Conservation (phyloP, 1,140 invertebrate genomes). For the Hylaeus volcanicus region DNA sequence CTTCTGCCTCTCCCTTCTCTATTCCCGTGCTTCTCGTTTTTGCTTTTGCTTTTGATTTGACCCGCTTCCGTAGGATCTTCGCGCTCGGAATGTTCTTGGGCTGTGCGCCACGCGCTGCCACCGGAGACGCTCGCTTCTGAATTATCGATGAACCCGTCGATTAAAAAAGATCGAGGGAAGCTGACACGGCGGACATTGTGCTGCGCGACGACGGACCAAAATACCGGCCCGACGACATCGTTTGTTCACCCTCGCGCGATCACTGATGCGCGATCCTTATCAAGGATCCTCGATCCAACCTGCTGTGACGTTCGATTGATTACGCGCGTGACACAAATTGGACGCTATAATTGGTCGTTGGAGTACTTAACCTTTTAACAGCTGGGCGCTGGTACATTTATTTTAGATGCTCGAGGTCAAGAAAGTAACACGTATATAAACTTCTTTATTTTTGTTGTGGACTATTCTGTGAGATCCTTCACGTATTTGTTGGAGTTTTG, state of each 20-base stretch:
- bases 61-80: conserved; percentile 3
- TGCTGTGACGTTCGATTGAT: too few relatives aligned
- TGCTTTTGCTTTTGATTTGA: not conserved
- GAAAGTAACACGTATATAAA: too few relatives aligned
- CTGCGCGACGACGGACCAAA: not conserved
- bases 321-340: not conserved
- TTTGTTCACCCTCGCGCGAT: conserved; percentile 30
- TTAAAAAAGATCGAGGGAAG: conserved; percentile 13
- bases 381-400: too few relatives aligned
- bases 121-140: conserved; percentile 7
- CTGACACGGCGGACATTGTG: not conserved
- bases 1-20: not conserved
- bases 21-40: not conserved
- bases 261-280: not conserved
- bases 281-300: not conserved
- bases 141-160: conserved; percentile 36
- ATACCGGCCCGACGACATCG: conserved; percentile 7
- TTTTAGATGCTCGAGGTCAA: too few relatives aligned
- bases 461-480: too few relatives aligned
- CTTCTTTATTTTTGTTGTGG: too few relatives aligned
- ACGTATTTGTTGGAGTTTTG: too few relatives aligned
- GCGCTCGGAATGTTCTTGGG: conserved; percentile 15
- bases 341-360: too few relatives aligned
- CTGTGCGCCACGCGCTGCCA: conserved; percentile 7
- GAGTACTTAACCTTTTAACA: too few relatives aligned